Conservation (phyloP, 2,888 invertebrate species). For the Erebia palarica region DNA sequence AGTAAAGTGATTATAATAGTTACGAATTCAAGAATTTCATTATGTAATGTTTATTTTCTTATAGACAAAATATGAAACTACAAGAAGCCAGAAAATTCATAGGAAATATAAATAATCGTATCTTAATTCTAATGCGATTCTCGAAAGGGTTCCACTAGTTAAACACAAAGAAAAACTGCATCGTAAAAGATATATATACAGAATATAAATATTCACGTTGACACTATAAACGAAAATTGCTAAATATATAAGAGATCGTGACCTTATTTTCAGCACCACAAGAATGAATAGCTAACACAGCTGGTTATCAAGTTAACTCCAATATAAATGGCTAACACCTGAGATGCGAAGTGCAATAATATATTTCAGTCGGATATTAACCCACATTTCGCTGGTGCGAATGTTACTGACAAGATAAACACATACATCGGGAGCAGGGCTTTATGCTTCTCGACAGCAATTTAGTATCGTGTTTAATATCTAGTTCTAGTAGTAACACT, state of each 20-base stretch:
- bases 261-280: neutral
- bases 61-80: too few species aligned
- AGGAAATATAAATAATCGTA: too few species aligned
- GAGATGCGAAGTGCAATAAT: conserved; percentile 17
- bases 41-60: neutral
- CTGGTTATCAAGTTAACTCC: conserved; percentile 13
- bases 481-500: neutral
- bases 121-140: too few species aligned
- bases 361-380: conserved; percentile 23
- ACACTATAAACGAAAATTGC: neutral
- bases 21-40: neutral
- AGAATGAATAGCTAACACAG: conserved; percentile 4
- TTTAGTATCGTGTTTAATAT: neutral
- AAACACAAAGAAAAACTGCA: too few species aligned
- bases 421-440: neutral
- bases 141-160: too few species aligned
- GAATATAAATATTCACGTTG: too few species aligned
- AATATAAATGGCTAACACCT: conserved; percentile 20
- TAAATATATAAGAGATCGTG: neutral
- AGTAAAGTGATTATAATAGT: neutral
- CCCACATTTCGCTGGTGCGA: conserved; percentile 17
- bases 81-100: too few species aligned
- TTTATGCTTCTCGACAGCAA: neutral
- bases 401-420: conserved; percentile 19
- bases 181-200: neutral